A percentile compares a stretch with the other conserved stretches of the same genome.
Conservation (phyloP, 1,140 invertebrate species). For the Achatina immaculata region DNA sequence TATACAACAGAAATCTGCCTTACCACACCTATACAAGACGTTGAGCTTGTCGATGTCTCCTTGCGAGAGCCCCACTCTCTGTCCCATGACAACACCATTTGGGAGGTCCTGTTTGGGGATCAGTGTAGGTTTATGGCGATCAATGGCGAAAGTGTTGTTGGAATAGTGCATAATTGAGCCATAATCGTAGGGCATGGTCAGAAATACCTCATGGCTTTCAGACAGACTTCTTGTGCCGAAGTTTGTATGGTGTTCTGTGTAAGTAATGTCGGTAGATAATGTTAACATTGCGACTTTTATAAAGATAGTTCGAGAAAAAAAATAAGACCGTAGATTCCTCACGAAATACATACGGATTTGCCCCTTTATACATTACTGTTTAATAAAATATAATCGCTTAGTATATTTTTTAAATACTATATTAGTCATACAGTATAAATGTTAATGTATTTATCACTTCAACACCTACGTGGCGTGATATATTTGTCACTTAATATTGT, state of each 20-base stretch:
- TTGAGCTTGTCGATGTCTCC: constrained; percentile 63
- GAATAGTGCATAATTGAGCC: constrained; percentile 73
- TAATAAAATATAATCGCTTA: too few relatives aligned
- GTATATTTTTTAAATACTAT: too few relatives aligned
- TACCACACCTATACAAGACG: constrained; percentile 57
- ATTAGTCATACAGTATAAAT: too few relatives aligned
- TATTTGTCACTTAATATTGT: too few relatives aligned
- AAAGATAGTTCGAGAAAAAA: neutral
- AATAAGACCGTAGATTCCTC: too few relatives aligned
- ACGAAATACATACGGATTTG: too few relatives aligned
- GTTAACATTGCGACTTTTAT: neutral
- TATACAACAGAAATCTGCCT: constrained; percentile 15
- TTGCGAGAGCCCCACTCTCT: constrained; percentile 60
- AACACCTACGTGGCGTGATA: too few relatives aligned
- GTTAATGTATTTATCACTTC: too few relatives aligned
- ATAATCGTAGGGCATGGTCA: constrained; percentile 68
- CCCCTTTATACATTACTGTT: too few relatives aligned
- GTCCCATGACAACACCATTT: constrained; percentile 57
- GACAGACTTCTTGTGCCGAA: constrained; percentile 46
- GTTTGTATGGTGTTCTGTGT: constrained; percentile 36
- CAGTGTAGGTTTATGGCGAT: constrained; percentile 69
- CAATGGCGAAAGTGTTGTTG: constrained; percentile 69
- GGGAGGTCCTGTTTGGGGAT: constrained; percentile 52
- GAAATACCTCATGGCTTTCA: constrained; percentile 48
- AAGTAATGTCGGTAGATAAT: too few relatives aligned